Evolutionary conservation across 2,113 vertebrate species (phyloP).

Genomic region (Gymnogyps californianus): DNA sequence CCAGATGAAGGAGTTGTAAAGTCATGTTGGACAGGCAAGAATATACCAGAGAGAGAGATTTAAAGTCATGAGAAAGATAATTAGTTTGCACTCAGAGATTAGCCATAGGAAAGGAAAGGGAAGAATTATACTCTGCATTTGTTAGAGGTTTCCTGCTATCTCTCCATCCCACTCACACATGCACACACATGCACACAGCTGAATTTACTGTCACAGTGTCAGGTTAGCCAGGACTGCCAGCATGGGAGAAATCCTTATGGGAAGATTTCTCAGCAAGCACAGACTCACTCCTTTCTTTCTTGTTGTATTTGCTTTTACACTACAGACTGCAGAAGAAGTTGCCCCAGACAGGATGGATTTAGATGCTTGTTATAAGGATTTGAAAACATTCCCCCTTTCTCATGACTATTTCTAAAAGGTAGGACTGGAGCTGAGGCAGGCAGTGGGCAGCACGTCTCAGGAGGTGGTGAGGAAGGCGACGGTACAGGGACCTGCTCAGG

Average conservation of each 20-base stretch:
- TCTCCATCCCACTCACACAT: background rate
- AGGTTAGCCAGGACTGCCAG: background rate
- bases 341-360: background rate
- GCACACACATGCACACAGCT: conserved; percentile 11
- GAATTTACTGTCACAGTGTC: conserved; percentile 36
- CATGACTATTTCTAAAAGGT: background rate
- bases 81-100: conserved; percentile 65
- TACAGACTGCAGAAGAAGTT: background rate
- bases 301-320: background rate
- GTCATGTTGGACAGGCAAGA: conserved; percentile 57
- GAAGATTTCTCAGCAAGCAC: background rate
- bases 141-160: background rate
- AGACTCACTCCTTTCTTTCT: background rate
- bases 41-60: conserved; percentile 69
- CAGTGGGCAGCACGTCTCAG: background rate
- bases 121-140: conserved; percentile 31
- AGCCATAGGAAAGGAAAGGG: conserved; percentile 25
- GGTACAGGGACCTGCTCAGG: background rate
- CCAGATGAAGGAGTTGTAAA: conserved; percentile 70
- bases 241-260: background rate
- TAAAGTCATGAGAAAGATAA: conserved; percentile 69
- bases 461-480: background rate
- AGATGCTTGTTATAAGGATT: background rate
- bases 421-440: background rate
- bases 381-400: background rate